Conservation (phyloP, 2,888 invertebrate genomes). For the Caradrina kadenii region DNA sequence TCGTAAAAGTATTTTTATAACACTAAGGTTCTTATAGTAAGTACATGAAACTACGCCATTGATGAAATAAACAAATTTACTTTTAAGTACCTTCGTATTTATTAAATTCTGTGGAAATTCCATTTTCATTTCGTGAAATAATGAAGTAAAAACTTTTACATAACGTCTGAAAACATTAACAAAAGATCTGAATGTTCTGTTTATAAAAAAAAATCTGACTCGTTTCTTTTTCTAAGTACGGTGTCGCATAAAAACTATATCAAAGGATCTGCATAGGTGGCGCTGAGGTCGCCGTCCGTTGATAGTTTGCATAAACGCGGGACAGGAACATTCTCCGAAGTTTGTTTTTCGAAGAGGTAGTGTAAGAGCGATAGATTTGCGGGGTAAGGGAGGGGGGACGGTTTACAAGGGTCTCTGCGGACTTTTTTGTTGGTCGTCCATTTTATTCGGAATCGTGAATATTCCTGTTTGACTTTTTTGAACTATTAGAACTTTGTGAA, state of each 20-base stretch:
- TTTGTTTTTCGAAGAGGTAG: conserved; percentile 46
- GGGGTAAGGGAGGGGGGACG: background rate
- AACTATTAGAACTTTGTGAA: conserved; percentile 12
- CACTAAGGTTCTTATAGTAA: background rate
- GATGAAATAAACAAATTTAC: background rate
- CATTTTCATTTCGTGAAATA: background rate
- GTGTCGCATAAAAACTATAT: conserved; percentile 13
- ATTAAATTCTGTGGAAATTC: too few relatives aligned
- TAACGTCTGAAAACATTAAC: background rate
- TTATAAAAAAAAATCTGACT: background rate
- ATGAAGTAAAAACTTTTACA: background rate
- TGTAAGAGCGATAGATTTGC: conserved; percentile 49
- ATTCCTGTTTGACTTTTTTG: conserved; percentile 21
- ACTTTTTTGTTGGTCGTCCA: conserved; percentile 31
- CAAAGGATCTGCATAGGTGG: conserved; percentile 37
- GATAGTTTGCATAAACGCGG: conserved; percentile 50
- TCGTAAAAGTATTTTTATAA: background rate
- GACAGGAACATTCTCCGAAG: conserved; percentile 42
- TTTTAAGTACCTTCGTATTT: too few relatives aligned
- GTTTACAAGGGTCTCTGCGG: conserved; percentile 7
- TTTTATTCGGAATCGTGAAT: conserved; percentile 26
- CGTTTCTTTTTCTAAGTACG: background rate
- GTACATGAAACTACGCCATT: background rate
- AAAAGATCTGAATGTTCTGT: background rate
- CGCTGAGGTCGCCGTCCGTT: conserved; percentile 41